Base-by-base conservation (phyloP, 2,113 vertebrate species). In the Hydrolagus affinis region DNA sequence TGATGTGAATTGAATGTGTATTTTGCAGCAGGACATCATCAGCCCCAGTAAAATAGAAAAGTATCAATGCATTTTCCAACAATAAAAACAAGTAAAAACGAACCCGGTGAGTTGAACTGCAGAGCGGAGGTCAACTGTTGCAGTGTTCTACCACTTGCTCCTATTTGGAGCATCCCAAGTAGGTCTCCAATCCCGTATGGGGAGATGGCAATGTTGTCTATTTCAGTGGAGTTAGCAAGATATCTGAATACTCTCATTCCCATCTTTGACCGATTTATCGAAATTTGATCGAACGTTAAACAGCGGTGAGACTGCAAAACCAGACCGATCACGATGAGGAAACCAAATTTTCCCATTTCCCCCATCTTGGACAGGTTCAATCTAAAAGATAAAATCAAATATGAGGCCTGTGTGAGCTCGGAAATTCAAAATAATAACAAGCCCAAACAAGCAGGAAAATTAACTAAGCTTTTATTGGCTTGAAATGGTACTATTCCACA, bases 211-310 rank as follows among this genome's bases (percentile, higher is more conserved):
- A 98, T 87, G 23, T 99, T 98, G 60, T 97, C 96, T 87, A 93
- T 92, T 75, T 96, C 95, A 86, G 91, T 95, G 1, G 92, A 89
- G 86, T 90, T 92, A 88, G 91, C 92, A 15, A 97, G 92, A 87
- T 96, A 93, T 90, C 95, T 93, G 89, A 99, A 98, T 87, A 98
- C 95, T 90, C 95, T 95, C 86, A 98, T 95, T 83, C 97, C 97
- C 10, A 95, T 92, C 89, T 98, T 94, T 0, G 97, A 99, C 87
- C 96, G 94, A 0, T 96, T 91, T 78, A 97, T 95, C 11, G 96
- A 96, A 11, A 97, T 93, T 56, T 95, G 92, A 17, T 90, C 89
- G 68, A 86, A 93, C 57, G 92, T 86, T 87, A 91, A 92, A 73
- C 93, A 93, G 85, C 89, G 90, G 8, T 91, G 87, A 86, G 87